These are phyloP conservation scores for Neodon shergylaensis DNA, from an alignment of 2,113 vertebrate species.

Conservation along the genomic window DNA sequence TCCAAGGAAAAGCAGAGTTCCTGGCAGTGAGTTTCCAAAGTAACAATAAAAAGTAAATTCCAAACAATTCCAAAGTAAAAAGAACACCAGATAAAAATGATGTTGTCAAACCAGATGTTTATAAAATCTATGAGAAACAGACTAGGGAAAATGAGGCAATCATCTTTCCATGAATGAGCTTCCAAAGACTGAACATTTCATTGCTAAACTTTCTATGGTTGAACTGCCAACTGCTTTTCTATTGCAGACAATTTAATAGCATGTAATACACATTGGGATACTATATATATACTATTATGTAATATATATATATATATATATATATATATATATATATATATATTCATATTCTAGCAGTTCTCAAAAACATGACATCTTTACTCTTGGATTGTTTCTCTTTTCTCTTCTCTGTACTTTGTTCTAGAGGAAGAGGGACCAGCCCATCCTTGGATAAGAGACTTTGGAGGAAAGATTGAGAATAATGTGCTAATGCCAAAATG, in stretches of 20 bases:
- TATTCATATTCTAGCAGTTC: background rate
- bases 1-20: too few species aligned
- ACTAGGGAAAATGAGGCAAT: background rate
- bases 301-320: too few species aligned
- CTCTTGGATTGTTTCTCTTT: background rate
- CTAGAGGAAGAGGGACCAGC: background rate
- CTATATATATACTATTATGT: too few species aligned
- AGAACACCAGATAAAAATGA: background rate
- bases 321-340: too few species aligned
- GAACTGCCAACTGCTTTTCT: background rate
- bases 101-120: background rate
- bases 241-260: background rate
- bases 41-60: too few species aligned
- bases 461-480: background rate
- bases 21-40: background rate
- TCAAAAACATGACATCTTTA: background rate
- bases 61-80: background rate
- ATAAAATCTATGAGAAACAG: background rate
- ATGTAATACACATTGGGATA: background rate
- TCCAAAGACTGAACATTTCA: too few species aligned
- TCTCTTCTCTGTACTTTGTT: background rate
- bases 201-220: background rate
- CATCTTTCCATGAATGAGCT: background rate
- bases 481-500: background rate
- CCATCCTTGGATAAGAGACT: background rate